These are phyloP conservation scores for Chloroceryle aenea DNA, from an alignment of 2,113 vertebrate genomes.

Conservation along the genomic window DNA sequence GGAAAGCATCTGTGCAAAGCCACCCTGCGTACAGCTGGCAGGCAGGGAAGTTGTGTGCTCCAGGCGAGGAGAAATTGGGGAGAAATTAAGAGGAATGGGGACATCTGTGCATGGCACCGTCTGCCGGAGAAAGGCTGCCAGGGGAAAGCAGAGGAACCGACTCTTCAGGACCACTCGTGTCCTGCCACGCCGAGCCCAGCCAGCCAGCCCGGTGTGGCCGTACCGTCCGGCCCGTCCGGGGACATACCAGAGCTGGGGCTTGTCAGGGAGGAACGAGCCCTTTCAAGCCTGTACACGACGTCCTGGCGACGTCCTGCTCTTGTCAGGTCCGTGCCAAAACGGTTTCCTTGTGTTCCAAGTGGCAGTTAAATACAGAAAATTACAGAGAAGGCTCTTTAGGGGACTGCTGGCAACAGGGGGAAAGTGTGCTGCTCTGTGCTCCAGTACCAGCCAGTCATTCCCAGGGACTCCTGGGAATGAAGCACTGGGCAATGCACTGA, in stretches of 20 bases:
- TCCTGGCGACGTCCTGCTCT: not conserved
- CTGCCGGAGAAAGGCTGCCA: rapidly evolving
- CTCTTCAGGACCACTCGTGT: not conserved
- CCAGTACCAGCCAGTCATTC: not conserved
- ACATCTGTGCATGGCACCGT: rapidly evolving
- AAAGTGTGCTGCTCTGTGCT: rapidly evolving
- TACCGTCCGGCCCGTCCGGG: rapidly evolving
- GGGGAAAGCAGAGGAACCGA: rapidly evolving
- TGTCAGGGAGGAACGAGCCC: not conserved
- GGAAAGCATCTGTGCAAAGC: rapidly evolving
- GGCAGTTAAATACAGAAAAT: not conserved
- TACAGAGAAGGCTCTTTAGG: rapidly evolving
- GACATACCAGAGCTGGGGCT: not conserved
- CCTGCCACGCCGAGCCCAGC: not conserved
- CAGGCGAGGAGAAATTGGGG: not conserved
- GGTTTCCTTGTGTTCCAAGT: not conserved
- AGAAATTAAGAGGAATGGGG: not conserved
- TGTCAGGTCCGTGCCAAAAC: not conserved
- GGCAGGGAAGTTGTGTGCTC: rapidly evolving
- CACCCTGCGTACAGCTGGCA: rapidly evolving
- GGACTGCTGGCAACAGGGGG: not conserved
- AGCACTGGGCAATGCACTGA: not conserved
- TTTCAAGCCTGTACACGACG: not conserved
- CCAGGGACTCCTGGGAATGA: rapidly evolving
- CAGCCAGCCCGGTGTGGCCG: not conserved